A percentile compares a stretch with the other conserved stretches of the same genome.
phyloP scores from a whole-genome alignment of 2,797 vertebrate species.

The Otus scops region DNA sequence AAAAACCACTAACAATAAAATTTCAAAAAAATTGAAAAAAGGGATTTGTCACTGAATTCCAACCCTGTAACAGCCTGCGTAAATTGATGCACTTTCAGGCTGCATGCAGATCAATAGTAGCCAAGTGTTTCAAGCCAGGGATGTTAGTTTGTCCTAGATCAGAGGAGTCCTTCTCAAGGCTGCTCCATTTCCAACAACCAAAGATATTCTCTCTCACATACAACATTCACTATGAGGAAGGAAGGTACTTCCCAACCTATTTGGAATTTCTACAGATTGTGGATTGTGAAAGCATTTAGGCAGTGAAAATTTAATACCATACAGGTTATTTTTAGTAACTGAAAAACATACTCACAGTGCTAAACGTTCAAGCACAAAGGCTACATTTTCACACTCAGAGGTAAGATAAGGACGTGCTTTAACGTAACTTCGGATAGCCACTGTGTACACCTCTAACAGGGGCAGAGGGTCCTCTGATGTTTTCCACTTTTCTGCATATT shows the following conservation, averaged over 20 bases:
- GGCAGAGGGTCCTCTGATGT: slow-evolving; percentile 88
- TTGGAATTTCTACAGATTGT: not conserved
- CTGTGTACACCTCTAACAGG: slow-evolving; percentile 89
- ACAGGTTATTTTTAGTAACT: not conserved
- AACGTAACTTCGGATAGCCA: slow-evolving; percentile 88
- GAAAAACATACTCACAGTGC: slow-evolving; percentile 88
- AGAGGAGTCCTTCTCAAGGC: not conserved
- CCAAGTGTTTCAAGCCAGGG: not conserved
- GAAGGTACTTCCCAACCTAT: not conserved
- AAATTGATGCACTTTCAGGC: not conserved
- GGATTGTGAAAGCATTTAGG: not conserved
- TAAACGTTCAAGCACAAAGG: slow-evolving; percentile 89
- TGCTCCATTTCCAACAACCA: not conserved
- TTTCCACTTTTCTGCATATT: slow-evolving; percentile 90
- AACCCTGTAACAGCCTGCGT: not conserved
- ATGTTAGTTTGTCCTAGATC: not conserved
- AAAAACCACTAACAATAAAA: too few relatives aligned
- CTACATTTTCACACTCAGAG: slow-evolving; percentile 89
- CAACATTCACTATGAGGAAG: not conserved
- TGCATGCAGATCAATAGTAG: not conserved
- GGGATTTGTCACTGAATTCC: not conserved
- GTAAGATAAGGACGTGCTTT: slow-evolving; percentile 86
- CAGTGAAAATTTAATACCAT: not conserved
- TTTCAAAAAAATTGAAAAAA: too few relatives aligned
- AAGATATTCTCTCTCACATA: not conserved